Conservation (phyloP, 2,797 vertebrate species). For the Myotis daubentonii region DNA sequence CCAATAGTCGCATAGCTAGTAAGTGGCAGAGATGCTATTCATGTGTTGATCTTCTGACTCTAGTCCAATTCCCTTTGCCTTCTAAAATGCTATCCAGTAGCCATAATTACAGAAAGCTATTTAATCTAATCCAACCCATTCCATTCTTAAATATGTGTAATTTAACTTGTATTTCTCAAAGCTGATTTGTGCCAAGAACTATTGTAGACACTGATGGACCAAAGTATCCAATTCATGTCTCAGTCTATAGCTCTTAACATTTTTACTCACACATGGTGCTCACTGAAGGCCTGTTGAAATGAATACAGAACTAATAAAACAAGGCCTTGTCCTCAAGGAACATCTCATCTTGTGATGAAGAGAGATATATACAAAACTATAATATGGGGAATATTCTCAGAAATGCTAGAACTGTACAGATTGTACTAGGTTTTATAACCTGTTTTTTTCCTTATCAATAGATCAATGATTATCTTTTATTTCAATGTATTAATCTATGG, state of each 20-base stretch:
- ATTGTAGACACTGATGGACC: neutral
- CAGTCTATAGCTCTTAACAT: neutral
- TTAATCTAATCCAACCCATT: neutral
- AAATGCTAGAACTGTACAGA: slow-evolving; percentile 29
- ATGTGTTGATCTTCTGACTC: neutral
- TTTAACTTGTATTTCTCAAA: slow-evolving; percentile 20
- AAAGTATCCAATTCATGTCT: neutral
- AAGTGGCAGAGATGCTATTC: neutral
- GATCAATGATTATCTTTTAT: neutral
- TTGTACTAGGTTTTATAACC: neutral
- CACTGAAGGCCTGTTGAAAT: slow-evolving; percentile 15
- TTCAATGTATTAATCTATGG: neutral
- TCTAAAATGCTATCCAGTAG: neutral
- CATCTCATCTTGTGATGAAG: neutral
- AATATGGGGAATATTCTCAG: neutral
- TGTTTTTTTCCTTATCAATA: neutral
- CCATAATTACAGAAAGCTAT: neutral
- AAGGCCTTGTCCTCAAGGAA: neutral
- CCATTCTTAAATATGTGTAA: neutral
- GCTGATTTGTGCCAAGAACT: neutral
- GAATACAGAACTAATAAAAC: neutral
- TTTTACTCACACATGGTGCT: neutral
- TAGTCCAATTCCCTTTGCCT: slow-evolving; percentile 5
- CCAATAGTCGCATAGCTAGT: neutral
- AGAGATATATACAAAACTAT: neutral